Evolutionary conservation across 2,888 invertebrate genomes (phyloP), one percentile per base, ranked within the genome.

Genomic region (Tenthredo mesomela): DNA sequence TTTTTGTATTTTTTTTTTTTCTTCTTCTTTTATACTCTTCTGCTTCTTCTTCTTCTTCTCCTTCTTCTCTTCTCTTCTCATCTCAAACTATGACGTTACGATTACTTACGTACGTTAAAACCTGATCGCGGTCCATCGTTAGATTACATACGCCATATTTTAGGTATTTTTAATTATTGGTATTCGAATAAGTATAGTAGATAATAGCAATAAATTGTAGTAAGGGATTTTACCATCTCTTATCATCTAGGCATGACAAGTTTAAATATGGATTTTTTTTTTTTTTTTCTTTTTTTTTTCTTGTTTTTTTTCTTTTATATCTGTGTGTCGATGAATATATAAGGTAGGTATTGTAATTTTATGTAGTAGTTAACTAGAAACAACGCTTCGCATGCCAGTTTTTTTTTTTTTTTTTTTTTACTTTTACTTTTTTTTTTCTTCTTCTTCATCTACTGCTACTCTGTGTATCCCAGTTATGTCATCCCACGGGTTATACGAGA

Each of bases 181-280:
- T 90, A 90, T 91, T 91, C 89, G 89, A 89, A 90, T 91, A 90
- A 89, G 90, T 90, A 91, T 90, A 91, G 87, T 92, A 91, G 89
- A 89, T 90, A 91, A 91, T 92, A 92, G 90, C 91, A 90, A 91
- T 91, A 90, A 91, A 90, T 91, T 90, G 91, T 90, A 91, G 89
- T 91, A 92, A 92, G 90, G 90, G 90, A 91, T 91, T 71, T 43
- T 43, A 90, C 89, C 90, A 89, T 89, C 91, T 89, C 91, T 73
- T 91, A 92, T 91, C 90, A 90, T 89, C 92, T 92, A 92, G 40
- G 88, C 88, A 90, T 92, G 92, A 92, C 92, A 92, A 92, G 91
- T 91, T 91, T 90, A 2, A 18, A 73, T 73, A 21, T 73, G 40
- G 40, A 43, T 73, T 73, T 71, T 71, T 33, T 70, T 33, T 70